Base-by-base conservation (phyloP, 2,113 vertebrate genomes). In the Thunnus maccoyii region DNA sequence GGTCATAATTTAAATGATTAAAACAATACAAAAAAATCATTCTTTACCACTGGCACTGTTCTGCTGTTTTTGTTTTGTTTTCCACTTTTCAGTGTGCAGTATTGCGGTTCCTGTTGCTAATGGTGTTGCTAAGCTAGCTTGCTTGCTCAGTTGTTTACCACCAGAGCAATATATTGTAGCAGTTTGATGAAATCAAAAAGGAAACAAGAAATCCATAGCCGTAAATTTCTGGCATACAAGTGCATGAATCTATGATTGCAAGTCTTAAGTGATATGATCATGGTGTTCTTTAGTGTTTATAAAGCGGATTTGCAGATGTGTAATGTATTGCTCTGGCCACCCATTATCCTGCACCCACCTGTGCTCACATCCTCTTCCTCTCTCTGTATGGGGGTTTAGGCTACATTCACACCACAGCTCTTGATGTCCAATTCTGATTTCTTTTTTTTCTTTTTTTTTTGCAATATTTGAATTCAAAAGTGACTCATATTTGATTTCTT, bases 141-240 rank as follows among this genome's bases (percentile, higher is more conserved):
- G 96, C 95, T 95, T 95, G 94, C 94, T 97, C 94, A 96, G 96
- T 96, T 96, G 96, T 97, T 97, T 96, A 97, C 96, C 80, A 88
- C 86, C 91, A 88, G 89, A 92, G 89, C 91, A 90, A 90, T 86
- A 90, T 87, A 84, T 90, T 86, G 80, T 86, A 86, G 79, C 89
- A 73, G 72, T 89, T 84, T 82, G 80, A 87, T 27, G 0, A 81
- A 86, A 70, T 47, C 46, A 6, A 82, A 57, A 74, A 32, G 12
- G 67, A 55, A 86, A 85, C 17, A 15, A 78, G 10, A 57, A 85
- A 63, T 68, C 32, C 67, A 67, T 83, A 65, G 51, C 57, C 54
- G 44, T 80, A 48, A 47, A 63, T 55, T 47, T 51, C 66, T 66
- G 79, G 54, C 83, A 84, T 83, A 72, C 50, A 82, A 79, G 76